Percentiles rank a stretch among this genome's conserved stretches.
Evolutionary conservation across 2,797 vertebrate species (phyloP).

Genomic region (Mergus octosetaceus): DNA sequence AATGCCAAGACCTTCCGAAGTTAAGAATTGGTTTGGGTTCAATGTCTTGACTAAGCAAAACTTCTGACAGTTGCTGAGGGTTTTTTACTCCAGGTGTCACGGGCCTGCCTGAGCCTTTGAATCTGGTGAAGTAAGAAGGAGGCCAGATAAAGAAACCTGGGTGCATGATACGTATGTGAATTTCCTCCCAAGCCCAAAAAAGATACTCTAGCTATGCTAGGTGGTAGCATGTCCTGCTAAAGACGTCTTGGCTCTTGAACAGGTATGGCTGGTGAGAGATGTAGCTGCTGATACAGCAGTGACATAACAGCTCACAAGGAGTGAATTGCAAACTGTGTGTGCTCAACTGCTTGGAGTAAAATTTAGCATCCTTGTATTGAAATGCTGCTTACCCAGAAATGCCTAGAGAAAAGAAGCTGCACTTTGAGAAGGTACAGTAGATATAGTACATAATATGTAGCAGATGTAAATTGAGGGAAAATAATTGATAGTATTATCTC

Average conservation of each 20-base stretch:
- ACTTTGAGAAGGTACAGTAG: background rate
- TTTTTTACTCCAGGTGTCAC: background rate
- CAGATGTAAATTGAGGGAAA: background rate
- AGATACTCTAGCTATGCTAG: background rate
- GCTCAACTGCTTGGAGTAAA: background rate
- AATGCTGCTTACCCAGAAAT: background rate
- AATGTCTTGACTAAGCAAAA: background rate
- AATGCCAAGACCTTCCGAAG: background rate
- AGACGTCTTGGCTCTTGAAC: background rate
- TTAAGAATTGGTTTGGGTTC: background rate
- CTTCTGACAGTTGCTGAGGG: background rate
- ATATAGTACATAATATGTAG: rapidly evolving
- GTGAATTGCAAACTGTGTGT: background rate
- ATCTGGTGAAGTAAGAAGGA: background rate
- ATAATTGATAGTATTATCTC: background rate
- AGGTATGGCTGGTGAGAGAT: background rate
- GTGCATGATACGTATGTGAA: background rate
- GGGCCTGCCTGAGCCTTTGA: background rate
- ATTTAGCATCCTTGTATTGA: background rate
- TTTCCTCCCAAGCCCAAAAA: background rate
- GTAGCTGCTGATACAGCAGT: background rate
- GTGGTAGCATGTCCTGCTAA: background rate
- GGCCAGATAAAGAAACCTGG: background rate
- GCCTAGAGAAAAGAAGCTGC: background rate
- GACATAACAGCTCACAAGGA: background rate